These are phyloP conservation scores for Cantharis nigra DNA, from an alignment of 2,888 invertebrate species.

Conservation along the genomic window DNA sequence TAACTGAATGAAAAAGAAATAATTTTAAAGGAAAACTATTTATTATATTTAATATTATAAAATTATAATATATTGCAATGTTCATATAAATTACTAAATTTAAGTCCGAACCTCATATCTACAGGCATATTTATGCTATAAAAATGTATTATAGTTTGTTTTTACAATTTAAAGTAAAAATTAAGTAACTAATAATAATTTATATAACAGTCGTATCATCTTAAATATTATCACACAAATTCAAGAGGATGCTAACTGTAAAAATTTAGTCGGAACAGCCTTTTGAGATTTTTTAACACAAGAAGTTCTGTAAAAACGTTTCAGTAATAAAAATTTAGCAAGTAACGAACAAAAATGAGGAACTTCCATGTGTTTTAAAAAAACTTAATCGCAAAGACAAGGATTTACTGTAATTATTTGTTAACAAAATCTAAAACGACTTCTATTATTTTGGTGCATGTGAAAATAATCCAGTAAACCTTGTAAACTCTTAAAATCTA, in stretches of 20 bases:
- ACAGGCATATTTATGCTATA: background rate
- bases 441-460: background rate
- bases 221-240: slow-evolving; percentile 26
- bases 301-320: background rate
- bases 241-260: slow-evolving; percentile 1
- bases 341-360: background rate
- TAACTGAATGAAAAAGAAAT: too few species aligned
- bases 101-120: background rate
- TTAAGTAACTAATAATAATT: slow-evolving; percentile 23
- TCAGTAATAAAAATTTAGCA: background rate
- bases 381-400: background rate
- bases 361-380: background rate
- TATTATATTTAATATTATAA: slow-evolving; percentile 25
- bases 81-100: slow-evolving; percentile 24
- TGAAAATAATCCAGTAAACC: background rate
- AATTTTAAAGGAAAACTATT: slow-evolving; percentile 1
- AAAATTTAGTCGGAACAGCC: slow-evolving; percentile 1
- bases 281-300: background rate
- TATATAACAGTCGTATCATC: slow-evolving; percentile 16
- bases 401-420: background rate
- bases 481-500: background rate
- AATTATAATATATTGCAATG: slow-evolving; percentile 16
- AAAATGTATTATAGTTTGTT: slow-evolving; percentile 1
- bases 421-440: background rate
- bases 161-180: slow-evolving; percentile 7